Evolutionary conservation across 2,888 invertebrate species (phyloP), one percentile per base, ranked within the genome.

Genomic region (Penaeus monodon): DNA sequence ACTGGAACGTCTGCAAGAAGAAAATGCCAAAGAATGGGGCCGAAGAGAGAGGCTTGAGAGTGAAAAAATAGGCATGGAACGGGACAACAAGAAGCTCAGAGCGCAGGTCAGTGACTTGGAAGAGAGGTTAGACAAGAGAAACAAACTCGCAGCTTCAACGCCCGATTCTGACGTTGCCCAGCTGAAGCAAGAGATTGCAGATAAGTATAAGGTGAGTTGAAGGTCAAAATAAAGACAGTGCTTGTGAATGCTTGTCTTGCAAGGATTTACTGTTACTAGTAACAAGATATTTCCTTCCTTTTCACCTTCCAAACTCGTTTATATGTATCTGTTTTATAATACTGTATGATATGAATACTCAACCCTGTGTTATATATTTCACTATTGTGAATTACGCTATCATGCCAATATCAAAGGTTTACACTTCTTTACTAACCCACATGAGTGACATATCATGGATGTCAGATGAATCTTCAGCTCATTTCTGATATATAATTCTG

Each of bases 1-100:
- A 94, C 92, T 98, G 91, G 98, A 98, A 92, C 94, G 95, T 91
- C 93, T 98, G 24, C 98, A 98, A 93, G 95, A 96, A 0, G 98
- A 98, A 93, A 98, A 98, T 93, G 97, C 97, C 0, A 95, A 96
- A 1, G 98, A 98, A 92, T 98, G 98, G 98, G 97, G 96, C 29
- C 96, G 97, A 92, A 93, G 98, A 8, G 98, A 98, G 92, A 93
- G 97, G 12, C 92, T 98, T 81, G 98, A 98, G 93, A 96, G 97
- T 0, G 98, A 98, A 91, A 97, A 97, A 92, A 94, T 97, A 91
- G 95, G 95, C 0, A 93, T 98, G 90, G 96, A 98, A 91, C 93
- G 98, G 66, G 98, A 98, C 91, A 98, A 97, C 92, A 98, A 98
- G 92, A 96, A 97, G 92, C 92, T 98, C 77, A 92, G 93, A 49